Evolutionary conservation across 1,140 invertebrate species (phyloP).

Genomic region (Cylas formicarius): DNA sequence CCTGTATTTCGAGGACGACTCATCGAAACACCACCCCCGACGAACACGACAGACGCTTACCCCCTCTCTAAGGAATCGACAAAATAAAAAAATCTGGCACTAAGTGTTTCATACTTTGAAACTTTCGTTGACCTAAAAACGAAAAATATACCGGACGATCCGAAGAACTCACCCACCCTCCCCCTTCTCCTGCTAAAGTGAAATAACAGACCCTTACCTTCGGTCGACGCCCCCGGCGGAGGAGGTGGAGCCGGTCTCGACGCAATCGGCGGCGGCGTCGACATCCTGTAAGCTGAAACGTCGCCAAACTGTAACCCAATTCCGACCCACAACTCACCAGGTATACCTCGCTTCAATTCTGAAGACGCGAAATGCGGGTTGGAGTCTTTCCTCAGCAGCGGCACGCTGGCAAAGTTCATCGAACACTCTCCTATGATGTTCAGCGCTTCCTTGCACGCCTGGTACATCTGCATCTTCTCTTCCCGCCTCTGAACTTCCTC

Average conservation of each 20-base stretch:
- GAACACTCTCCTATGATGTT: constrained; percentile 96
- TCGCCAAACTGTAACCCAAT: neutral
- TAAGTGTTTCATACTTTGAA: constrained; percentile 16
- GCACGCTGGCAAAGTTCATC: constrained; percentile 47
- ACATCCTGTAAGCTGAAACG: constrained; percentile 21
- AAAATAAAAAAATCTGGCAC: constrained; percentile 21
- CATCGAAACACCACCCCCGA: no score
- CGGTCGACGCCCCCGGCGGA: constrained; percentile 20
- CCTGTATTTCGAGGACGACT: no score
- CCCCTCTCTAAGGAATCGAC: constrained; percentile 15
- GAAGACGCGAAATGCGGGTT: neutral
- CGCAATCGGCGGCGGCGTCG: constrained; percentile 15
- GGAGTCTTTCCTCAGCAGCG: neutral
- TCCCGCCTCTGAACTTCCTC: constrained; percentile 95
- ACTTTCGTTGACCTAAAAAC: constrained; percentile 16
- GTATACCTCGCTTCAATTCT: neutral
- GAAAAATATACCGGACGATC: constrained; percentile 2
- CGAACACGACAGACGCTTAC: no score
- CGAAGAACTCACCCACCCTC: constrained; percentile 2
- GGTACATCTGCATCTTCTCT: constrained; percentile 98
- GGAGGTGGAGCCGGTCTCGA: constrained; percentile 24
- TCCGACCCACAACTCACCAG: neutral
- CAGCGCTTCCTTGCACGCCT: constrained; percentile 96
- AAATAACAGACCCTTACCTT: neutral
- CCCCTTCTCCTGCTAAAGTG: neutral